Evolutionary conservation across 2,113 vertebrate species (phyloP).

Genomic region (Alexandromys fortis): DNA sequence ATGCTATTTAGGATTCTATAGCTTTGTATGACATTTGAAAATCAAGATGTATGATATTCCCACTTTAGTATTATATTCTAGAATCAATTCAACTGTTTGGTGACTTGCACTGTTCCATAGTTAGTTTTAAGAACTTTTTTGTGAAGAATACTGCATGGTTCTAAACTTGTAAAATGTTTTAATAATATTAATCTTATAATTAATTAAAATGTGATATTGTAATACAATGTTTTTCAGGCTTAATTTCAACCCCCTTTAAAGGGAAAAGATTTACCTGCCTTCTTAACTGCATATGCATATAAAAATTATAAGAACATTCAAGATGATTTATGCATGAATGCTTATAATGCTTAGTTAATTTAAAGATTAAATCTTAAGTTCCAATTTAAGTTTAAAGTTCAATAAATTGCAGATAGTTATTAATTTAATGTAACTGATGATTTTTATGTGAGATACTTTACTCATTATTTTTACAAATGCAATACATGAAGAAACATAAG

Average conservation of each 20-base stretch:
- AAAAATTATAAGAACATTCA: not conserved
- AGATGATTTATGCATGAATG: slow-evolving; percentile 25
- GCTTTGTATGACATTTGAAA: not conserved
- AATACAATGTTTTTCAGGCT: not conserved
- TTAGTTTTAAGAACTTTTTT: not conserved
- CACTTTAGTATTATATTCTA: not conserved
- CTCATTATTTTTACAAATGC: not conserved
- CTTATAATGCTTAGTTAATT: not conserved
- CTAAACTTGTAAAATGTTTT: not conserved
- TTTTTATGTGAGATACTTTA: not conserved
- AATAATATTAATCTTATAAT: not conserved
- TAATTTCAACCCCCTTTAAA: slow-evolving; percentile 23
- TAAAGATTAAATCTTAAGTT: not conserved
- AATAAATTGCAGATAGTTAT: slow-evolving; percentile 3
- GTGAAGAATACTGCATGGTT: not conserved
- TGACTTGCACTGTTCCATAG: not conserved
- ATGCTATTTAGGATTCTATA: not conserved
- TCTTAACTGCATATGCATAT: not conserved
- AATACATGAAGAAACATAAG: not conserved
- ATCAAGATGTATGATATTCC: not conserved
- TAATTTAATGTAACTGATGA: not conserved
- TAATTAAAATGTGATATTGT: not conserved
- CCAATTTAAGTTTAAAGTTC: not conserved
- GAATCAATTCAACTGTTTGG: not conserved
- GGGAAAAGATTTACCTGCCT: not conserved